Evolutionary conservation across 2,888 invertebrate species (phyloP).

Genomic region (Philonicus albiceps): DNA sequence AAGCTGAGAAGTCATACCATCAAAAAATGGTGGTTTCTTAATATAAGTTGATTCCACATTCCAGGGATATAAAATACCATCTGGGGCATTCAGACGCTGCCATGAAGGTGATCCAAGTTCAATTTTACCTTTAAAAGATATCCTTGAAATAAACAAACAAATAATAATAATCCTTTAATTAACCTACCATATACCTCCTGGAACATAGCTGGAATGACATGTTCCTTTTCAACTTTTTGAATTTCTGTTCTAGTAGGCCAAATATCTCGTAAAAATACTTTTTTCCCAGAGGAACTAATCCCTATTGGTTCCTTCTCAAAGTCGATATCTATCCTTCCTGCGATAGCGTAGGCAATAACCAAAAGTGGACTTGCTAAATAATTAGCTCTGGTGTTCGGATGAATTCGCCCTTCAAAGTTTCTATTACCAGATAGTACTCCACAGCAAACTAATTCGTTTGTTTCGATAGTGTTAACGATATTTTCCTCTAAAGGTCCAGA

Average conservation of each 20-base stretch:
- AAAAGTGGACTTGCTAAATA: slow-evolving; percentile 97
- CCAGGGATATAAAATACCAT: slow-evolving; percentile 90
- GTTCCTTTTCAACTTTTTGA: slow-evolving; percentile 83
- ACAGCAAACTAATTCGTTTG: slow-evolving; percentile 93
- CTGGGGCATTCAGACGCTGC: slow-evolving; percentile 82
- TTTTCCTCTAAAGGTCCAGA: slow-evolving; percentile 93
- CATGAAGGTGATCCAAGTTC: slow-evolving; percentile 85
- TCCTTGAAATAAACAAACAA: not conserved
- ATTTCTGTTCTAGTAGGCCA: slow-evolving; percentile 95
- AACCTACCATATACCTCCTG: slow-evolving; percentile 71
- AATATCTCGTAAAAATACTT: slow-evolving; percentile 89
- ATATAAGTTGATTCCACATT: slow-evolving; percentile 91
- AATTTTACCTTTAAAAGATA: slow-evolving; percentile 71
- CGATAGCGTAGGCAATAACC: slow-evolving; percentile 97
- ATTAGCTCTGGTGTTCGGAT: slow-evolving; percentile 96
- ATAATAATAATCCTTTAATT: not conserved
- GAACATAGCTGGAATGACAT: slow-evolving; percentile 97
- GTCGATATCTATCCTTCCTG: slow-evolving; percentile 94
- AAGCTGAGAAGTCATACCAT: slow-evolving; percentile 72
- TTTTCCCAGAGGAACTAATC: slow-evolving; percentile 71
- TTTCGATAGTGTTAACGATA: slow-evolving; percentile 91
- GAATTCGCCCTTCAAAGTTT: slow-evolving; percentile 98
- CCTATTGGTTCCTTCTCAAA: slow-evolving; percentile 87
- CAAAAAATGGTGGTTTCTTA: slow-evolving; percentile 95
- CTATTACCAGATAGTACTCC: slow-evolving; percentile 97